Evolutionary conservation across 2,113 vertebrate genomes (phyloP).

Genomic region (Archocentrus centrarchus): DNA sequence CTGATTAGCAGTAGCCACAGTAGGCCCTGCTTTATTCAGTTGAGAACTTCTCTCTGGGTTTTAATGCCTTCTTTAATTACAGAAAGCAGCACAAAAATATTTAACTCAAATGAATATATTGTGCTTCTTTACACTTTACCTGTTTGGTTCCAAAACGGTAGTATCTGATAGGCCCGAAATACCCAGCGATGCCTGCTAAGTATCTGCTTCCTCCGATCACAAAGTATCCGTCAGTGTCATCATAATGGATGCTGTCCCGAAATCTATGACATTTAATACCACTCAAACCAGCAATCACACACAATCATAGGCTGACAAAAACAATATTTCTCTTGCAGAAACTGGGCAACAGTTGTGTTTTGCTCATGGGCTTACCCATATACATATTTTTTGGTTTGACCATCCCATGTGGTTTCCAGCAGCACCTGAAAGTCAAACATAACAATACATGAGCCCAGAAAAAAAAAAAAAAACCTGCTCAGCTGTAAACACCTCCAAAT

Average conservation of each 20-base stretch:
- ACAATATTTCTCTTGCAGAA: not conserved
- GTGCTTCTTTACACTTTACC: constrained; percentile 46
- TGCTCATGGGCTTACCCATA: constrained; percentile 46
- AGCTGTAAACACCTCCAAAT: constrained; percentile 58
- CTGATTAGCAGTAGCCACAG: not conserved
- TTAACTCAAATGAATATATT: not conserved
- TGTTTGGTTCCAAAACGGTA: constrained; percentile 83
- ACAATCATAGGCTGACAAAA: not conserved
- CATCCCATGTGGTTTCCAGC: constrained; percentile 42
- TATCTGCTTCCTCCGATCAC: constrained; percentile 88
- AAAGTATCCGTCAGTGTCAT: constrained; percentile 92
- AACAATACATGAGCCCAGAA: constrained; percentile 24
- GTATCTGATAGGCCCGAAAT: constrained; percentile 89
- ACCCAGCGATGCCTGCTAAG: constrained; percentile 83
- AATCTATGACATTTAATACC: constrained; percentile 79
- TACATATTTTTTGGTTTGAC: not conserved
- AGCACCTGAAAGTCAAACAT: constrained; percentile 60
- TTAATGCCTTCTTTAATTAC: no score
- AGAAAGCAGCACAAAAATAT: not conserved
- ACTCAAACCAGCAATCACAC: not conserved
- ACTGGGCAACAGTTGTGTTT: not conserved
- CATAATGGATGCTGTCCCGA: constrained; percentile 80
- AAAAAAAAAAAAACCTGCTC: constrained; percentile 6
- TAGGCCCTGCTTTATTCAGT: no score
- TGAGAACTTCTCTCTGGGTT: no score